Conservation (phyloP, 2,888 invertebrate species). For the Eurytoma adleriae region DNA sequence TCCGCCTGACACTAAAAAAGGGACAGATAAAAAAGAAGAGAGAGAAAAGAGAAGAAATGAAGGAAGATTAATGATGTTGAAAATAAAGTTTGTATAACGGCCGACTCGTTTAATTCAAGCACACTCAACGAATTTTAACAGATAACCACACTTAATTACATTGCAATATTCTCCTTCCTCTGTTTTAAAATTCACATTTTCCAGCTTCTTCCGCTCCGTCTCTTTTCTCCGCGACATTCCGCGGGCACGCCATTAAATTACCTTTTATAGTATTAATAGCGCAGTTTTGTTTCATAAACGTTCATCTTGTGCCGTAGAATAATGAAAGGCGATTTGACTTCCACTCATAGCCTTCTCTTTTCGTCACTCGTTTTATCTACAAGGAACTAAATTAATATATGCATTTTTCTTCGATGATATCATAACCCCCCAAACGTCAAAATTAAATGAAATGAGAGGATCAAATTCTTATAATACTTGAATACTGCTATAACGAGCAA, state of each 20-base stretch:
- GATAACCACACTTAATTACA: slow-evolving; percentile 53
- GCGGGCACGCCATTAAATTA: slow-evolving; percentile 41
- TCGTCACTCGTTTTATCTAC: background rate
- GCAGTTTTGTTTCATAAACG: slow-evolving; percentile 51
- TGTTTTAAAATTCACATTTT: slow-evolving; percentile 38
- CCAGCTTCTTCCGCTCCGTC: slow-evolving; percentile 5
- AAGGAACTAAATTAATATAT: background rate
- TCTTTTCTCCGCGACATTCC: slow-evolving; percentile 13
- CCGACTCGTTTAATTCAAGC: slow-evolving; percentile 52
- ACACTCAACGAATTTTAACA: slow-evolving; percentile 47
- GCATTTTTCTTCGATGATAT: background rate
- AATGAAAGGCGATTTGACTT: slow-evolving; percentile 34
- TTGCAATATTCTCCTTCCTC: slow-evolving; percentile 37
- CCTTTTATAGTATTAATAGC: slow-evolving; percentile 51
- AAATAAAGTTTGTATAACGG: slow-evolving; percentile 53
- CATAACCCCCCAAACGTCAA: slow-evolving; percentile 2
- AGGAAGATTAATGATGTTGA: slow-evolving; percentile 49
- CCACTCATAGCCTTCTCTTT: background rate
- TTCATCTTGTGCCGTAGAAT: slow-evolving; percentile 19
- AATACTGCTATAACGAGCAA: slow-evolving; percentile 26
- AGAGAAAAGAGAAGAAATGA: background rate
- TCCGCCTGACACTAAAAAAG: slow-evolving; percentile 25
- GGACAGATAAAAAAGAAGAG: background rate
- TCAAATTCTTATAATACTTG: slow-evolving; percentile 39
- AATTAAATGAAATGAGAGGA: slow-evolving; percentile 4